Evolutionary conservation across 2,797 vertebrate species (phyloP).

Genomic region (Lycodopsis pacificus): DNA sequence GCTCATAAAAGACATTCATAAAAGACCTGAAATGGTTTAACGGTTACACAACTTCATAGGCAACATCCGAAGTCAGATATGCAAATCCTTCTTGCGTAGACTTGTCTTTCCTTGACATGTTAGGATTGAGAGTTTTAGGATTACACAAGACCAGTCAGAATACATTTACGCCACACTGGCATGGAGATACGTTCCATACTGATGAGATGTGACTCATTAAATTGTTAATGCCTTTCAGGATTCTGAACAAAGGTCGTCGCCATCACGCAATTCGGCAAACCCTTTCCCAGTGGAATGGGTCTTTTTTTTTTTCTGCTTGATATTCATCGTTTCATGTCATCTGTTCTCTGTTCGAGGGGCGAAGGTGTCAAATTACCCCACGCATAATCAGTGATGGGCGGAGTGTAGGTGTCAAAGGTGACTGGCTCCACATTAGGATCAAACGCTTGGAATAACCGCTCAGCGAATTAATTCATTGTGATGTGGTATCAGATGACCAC

Average conservation of each 20-base stretch:
- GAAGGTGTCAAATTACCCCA: constrained; percentile 50
- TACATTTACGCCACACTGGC: constrained; percentile 42
- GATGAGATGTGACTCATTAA: constrained; percentile 61
- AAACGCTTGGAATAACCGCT: constrained; percentile 53
- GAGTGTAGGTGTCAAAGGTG: constrained; percentile 63
- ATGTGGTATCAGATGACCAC: constrained; percentile 40
- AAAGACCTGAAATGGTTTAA: not conserved
- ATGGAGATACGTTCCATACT: constrained; percentile 42
- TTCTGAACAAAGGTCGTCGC: constrained; percentile 63
- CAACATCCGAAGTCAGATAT: constrained; percentile 3
- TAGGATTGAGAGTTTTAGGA: constrained; percentile 38
- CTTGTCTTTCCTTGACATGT: constrained; percentile 26
- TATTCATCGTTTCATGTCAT: constrained; percentile 64
- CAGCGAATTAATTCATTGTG: constrained; percentile 13
- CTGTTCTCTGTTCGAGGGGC: constrained; percentile 51
- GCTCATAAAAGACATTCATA: not conserved
- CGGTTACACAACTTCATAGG: constrained; percentile 8
- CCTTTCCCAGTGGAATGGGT: constrained; percentile 35
- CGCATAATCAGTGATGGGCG: constrained; percentile 66
- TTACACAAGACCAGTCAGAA: constrained; percentile 33
- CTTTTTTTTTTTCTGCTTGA: constrained; percentile 33
- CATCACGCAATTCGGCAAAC: constrained; percentile 52
- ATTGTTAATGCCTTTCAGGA: constrained; percentile 61
- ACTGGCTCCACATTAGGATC: constrained; percentile 46
- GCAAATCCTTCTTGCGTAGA: constrained; percentile 24